Evolutionary conservation across 2,888 invertebrate species (phyloP).

Genomic region (Amblyteles armatorius): DNA sequence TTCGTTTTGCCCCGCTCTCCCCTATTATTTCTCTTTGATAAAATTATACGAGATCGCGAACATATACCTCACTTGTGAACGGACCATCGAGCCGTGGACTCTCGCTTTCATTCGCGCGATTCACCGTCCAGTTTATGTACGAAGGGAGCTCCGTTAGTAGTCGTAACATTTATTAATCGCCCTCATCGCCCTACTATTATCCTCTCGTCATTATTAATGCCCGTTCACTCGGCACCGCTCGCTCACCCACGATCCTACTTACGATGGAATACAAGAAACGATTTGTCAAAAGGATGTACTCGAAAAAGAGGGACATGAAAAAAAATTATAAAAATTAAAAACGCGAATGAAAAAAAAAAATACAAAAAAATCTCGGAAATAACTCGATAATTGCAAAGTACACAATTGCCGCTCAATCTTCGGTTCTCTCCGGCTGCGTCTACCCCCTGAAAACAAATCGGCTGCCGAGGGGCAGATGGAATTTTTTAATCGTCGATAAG

Average conservation of each 20-base stretch:
- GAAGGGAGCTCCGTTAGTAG: neutral
- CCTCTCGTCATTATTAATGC: conserved; percentile 50
- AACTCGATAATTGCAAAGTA: conserved; percentile 58
- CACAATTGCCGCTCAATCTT: conserved; percentile 42
- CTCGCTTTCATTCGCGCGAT: conserved; percentile 14
- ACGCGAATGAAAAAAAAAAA: neutral
- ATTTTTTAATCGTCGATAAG: conserved; percentile 37
- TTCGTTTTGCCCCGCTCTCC: neutral
- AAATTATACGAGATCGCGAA: conserved; percentile 1
- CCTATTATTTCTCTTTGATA: conserved; percentile 12
- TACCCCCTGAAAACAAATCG: conserved; percentile 26
- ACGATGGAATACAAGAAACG: conserved; percentile 21
- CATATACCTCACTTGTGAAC: neutral
- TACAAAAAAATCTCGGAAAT: neutral
- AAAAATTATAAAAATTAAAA: neutral
- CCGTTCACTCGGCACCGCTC: neutral
- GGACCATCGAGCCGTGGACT: neutral
- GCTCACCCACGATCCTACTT: conserved; percentile 32
- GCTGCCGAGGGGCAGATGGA: conserved; percentile 41
- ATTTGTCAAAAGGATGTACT: conserved; percentile 26
- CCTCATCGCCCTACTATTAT: conserved; percentile 45
- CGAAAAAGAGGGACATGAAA: neutral
- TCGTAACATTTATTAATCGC: conserved; percentile 43
- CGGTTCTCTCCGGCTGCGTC: neutral
- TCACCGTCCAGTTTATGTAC: neutral